Evolutionary conservation across 2,888 invertebrate species (phyloP).

Genomic region (Pediacus dermestoides): DNA sequence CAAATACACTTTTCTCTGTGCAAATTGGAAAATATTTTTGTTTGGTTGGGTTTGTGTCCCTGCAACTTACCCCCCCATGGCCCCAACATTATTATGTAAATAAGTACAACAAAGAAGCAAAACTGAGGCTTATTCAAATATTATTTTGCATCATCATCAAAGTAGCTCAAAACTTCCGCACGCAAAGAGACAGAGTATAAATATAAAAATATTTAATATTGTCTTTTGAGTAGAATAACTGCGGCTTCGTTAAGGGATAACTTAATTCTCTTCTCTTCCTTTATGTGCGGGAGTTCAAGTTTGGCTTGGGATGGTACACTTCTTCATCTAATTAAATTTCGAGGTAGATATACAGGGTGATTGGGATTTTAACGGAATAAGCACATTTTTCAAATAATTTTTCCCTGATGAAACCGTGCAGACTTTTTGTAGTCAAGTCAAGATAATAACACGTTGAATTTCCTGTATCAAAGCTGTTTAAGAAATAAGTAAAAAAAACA

Average conservation of each 20-base stretch:
- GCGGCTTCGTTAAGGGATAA: constrained; percentile 45
- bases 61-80: background rate
- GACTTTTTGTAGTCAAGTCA: too few relatives aligned
- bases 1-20: background rate
- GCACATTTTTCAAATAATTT: too few relatives aligned
- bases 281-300: too few relatives aligned
- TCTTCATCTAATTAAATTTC: too few relatives aligned
- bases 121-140: constrained; percentile 42
- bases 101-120: constrained; percentile 35
- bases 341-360: too few relatives aligned
- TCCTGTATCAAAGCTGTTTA: too few relatives aligned
- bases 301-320: too few relatives aligned
- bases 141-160: constrained; percentile 38
- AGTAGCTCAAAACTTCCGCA: constrained; percentile 37
- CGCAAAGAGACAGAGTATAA: constrained; percentile 31
- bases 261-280: constrained; percentile 40
- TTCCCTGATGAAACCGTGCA: too few relatives aligned
- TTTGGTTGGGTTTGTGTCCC: constrained; percentile 5
- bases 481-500: background rate
- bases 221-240: constrained; percentile 44
- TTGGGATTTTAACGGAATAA: too few relatives aligned
- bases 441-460: too few relatives aligned
- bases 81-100: constrained; percentile 34
- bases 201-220: constrained; percentile 47
- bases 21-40: constrained; percentile 16